A percentile compares a stretch with the other conserved stretches of the same genome.
phyloP scores from a whole-genome alignment of 2,888 invertebrate genomes.

The Dryobota labecula region DNA sequence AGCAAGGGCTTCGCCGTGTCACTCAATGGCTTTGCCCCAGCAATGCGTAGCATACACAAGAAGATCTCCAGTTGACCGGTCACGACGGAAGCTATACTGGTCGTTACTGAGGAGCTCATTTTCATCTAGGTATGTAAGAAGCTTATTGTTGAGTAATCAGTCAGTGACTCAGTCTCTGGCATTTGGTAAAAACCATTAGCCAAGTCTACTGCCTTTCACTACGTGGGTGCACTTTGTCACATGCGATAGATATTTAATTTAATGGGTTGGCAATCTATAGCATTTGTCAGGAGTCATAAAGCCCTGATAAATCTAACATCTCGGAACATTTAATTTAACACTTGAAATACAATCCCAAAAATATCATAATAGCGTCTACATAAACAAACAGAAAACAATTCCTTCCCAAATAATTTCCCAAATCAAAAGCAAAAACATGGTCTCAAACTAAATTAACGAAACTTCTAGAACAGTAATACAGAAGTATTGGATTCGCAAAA shows the following conservation, averaged over 20 bases:
- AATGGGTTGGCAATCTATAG: background rate
- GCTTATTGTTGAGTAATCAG: no score
- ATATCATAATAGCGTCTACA: background rate
- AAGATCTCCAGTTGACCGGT: no score
- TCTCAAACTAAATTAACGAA: constrained; percentile 37
- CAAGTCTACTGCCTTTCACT: background rate
- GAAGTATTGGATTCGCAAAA: constrained; percentile 29
- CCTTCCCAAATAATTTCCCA: constrained; percentile 8
- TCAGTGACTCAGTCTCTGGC: fast-evolving
- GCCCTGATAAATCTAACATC: background rate
- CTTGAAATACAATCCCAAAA: background rate
- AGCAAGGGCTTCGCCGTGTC: no score
- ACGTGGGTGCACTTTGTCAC: background rate
- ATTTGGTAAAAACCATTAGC: background rate
- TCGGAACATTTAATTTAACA: background rate
- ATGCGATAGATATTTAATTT: no score
- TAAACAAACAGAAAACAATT: constrained; percentile 2
- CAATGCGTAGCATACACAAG: no score
- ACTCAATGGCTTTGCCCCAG: no score
- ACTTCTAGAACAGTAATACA: constrained; percentile 14
- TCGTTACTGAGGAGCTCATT: no score
- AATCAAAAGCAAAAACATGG: constrained; percentile 22
- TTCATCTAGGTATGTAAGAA: no score
- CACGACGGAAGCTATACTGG: no score
- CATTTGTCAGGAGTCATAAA: background rate